phyloP scores from a whole-genome alignment of 2,797 vertebrate species.

The Eidolon dupreanum region DNA sequence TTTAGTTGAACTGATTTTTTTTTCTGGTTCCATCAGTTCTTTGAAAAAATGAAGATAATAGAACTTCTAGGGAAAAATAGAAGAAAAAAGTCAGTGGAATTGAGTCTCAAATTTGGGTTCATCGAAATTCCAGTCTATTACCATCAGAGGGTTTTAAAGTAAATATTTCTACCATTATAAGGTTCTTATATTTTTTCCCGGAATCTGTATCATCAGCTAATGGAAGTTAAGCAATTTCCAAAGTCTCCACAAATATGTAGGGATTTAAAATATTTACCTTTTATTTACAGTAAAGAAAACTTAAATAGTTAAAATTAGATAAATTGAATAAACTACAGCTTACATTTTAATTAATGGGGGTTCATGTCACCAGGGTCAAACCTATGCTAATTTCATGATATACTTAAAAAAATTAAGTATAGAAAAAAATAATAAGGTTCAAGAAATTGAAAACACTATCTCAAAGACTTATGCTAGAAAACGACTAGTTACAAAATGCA shows the following conservation, averaged over 20 bases:
- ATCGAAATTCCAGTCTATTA: neutral
- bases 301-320: neutral
- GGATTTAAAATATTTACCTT: neutral
- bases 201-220: neutral
- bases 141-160: neutral
- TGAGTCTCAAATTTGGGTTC: neutral
- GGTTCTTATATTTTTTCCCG: neutral
- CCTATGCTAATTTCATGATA: neutral
- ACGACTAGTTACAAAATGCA: neutral
- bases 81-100: neutral
- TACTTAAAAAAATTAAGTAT: neutral
- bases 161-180: neutral
- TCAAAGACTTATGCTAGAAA: neutral
- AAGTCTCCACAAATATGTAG: neutral
- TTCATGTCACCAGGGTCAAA: neutral
- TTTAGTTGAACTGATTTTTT: constrained; percentile 27
- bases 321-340: neutral
- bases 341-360: neutral
- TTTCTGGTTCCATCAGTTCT: neutral
- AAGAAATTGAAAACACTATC: neutral
- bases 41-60: neutral
- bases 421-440: neutral
- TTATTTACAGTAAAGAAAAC: neutral
- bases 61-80: neutral
- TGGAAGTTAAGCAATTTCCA: neutral